Evolutionary conservation across 2,888 invertebrate genomes (phyloP), one percentile per base, ranked within the genome.

Genomic region (Callyntrura sp.): DNA sequence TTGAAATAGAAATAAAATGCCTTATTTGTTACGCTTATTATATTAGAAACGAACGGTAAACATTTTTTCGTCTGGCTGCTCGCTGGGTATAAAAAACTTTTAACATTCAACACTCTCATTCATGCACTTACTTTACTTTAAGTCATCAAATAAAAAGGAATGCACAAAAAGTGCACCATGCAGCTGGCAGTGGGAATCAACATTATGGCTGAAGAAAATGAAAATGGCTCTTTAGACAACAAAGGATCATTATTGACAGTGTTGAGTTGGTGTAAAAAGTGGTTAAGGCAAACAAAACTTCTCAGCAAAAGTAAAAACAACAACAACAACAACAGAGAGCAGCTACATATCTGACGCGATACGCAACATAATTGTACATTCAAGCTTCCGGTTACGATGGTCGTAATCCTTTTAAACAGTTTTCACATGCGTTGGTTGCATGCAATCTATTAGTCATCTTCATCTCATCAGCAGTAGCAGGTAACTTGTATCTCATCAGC

Each of bases 361-460:
- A 35, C 11, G 51, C n/a, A 23, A 43, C 14, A 9, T 12, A 68
- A 76, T 51, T 11, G 0, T 8, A 55, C 78, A 55, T 55, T 78
- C 51, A 79, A 9, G 57, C 79, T 79, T 79, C 79, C 79, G 79
- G 79, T 20, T 57, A 28, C n/a, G n/a, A n/a, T 79, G 48, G 51
- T 25, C 43, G 35, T 57, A 79, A 79, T 79, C 55, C 55, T 35
- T 35, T 70, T 70, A 17, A 35, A 57, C 3, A 78, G 11, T 57
- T 79, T 79, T 79, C 79, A 79, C 79, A 76, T 45, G 73, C 45
- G 28, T 23, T 9, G n/a, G 28, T 23, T 70, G 17, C 70, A 35
- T 28, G 70, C 70, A 28, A 79, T 57, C 79, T 48, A 76, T 76
- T 76, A 12, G 48, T 76, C 48, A 76, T 57, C 73, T 73, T 73